Percentiles rank a stretch among this genome's conserved stretches.
Evolutionary conservation across 2,797 vertebrate species (phyloP).

Genomic region (Sebastes kiyomatsui): DNA sequence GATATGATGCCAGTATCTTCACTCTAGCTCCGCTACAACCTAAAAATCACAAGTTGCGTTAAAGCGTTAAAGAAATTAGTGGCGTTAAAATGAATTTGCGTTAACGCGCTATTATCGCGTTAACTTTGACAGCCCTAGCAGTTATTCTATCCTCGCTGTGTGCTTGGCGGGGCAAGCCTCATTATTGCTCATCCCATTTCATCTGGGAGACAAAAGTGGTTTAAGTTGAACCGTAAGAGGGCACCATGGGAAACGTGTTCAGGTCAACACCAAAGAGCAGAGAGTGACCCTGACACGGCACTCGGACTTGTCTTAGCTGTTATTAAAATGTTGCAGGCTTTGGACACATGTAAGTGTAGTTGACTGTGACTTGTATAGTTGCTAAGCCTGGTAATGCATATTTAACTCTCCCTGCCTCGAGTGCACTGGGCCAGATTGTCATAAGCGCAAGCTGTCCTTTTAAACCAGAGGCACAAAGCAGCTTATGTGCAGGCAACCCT

Average conservation of each 20-base stretch:
- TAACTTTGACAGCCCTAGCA: neutral
- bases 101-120: no score
- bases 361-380: constrained; percentile 31
- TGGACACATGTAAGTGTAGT: constrained; percentile 6
- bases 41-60: no score
- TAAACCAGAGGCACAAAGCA: constrained; percentile 40
- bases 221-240: constrained; percentile 1
- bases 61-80: no score
- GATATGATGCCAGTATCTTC: no score
- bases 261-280: constrained; percentile 20
- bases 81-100: no score
- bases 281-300: neutral
- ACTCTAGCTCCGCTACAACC: no score
- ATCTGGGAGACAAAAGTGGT: constrained; percentile 10
- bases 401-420: constrained; percentile 43
- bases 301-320: neutral
- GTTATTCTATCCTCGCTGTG: constrained; percentile 3
- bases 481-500: constrained; percentile 30
- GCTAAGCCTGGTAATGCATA: constrained; percentile 45
- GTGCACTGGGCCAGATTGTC: constrained; percentile 33
- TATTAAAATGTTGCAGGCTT: constrained; percentile 13
- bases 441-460: constrained; percentile 43
- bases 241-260: constrained; percentile 12
- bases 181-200: constrained; percentile 34
- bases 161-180: constrained; percentile 6